Base-by-base conservation (phyloP, 2,888 invertebrate species). In the Lepidonotus clava region DNA sequence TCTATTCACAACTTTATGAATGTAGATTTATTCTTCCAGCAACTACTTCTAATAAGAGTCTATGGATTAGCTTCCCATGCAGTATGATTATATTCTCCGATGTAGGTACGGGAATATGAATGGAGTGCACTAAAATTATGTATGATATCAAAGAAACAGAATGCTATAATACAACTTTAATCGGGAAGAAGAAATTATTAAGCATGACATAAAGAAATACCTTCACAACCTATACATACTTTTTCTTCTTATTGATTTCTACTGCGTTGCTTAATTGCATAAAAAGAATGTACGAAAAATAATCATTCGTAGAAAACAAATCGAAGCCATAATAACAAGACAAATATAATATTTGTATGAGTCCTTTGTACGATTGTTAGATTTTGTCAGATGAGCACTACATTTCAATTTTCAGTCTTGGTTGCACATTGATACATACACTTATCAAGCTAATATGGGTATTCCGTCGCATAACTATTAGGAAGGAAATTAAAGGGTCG, bases 221-320 rank as follows among this genome's bases (percentile, higher is more conserved):
- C 38, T 71, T 14, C 18, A 6, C 71, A 34, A 38, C 36, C 71
- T 38, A 46, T 46, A 46, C 46, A 46, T 46, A 71, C 71, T 71
- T 61, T n/a, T n/a, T n/a, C n/a, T n/a, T n/a, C n/a, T n/a, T n/a
- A n/a, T n/a, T 71, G 71, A n/a, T 34, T 5, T 71, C n/a, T 71
- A 71, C 38, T 71, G 71, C 71, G 71, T n/a, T 71, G 71, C 71
- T 71, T 36, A 71, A 71, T 36, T 36, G 1, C 71, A 71, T 18
- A 71, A 24, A 24, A 66, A 36, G 18, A 46, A 46, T 18, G 46
- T 18, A 46, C 46, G 18, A 11, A 46, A n/a, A n/a, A n/a, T n/a
- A n/a, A n/a, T n/a, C n/a, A n/a, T n/a, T n/a, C n/a, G n/a, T n/a
- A n/a, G n/a, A n/a, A n/a, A n/a, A n/a, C n/a, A n/a, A n/a, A n/a